A percentile compares a stretch with the other conserved stretches of the same genome.
phyloP scores from a whole-genome alignment of 2,888 invertebrate genomes.

The Stenodera caucasica region DNA sequence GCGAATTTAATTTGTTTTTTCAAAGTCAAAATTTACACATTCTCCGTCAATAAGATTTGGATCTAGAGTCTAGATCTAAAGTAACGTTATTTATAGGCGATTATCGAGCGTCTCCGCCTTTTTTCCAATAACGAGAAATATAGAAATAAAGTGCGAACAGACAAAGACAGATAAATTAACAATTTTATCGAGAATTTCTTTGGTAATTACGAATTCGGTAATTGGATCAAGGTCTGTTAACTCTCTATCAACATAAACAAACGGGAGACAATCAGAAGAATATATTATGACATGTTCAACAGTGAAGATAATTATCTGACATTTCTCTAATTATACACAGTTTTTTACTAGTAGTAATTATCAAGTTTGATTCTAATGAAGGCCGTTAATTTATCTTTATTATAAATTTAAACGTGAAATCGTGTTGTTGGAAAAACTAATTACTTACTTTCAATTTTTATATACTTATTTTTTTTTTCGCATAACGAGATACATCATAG shows the following conservation, averaged over 20 bases:
- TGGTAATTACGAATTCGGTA: slow-evolving; percentile 3
- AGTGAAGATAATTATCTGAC: not conserved
- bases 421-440: too few relatives aligned
- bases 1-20: too few relatives aligned
- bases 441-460: too few relatives aligned
- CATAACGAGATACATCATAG: too few relatives aligned
- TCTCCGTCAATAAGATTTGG: too few relatives aligned
- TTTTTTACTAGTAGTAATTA: not conserved
- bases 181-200: slow-evolving; percentile 4
- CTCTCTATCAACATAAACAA: not conserved
- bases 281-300: not conserved
- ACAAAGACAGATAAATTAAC: slow-evolving; percentile 5
- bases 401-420: not conserved
- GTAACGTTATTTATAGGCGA: not conserved
- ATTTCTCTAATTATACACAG: too few relatives aligned
- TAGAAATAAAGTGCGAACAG: not conserved
- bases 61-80: too few relatives aligned
- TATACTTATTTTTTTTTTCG: too few relatives aligned
- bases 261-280: not conserved
- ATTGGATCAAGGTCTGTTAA: slow-evolving; percentile 4
- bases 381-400: not conserved
- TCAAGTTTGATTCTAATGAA: not conserved
- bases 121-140: not conserved
- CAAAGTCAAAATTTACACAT: too few relatives aligned
- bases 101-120: not conserved